Base-by-base conservation (phyloP, 2,797 vertebrate species). In the Steatocranus sp. region DNA sequence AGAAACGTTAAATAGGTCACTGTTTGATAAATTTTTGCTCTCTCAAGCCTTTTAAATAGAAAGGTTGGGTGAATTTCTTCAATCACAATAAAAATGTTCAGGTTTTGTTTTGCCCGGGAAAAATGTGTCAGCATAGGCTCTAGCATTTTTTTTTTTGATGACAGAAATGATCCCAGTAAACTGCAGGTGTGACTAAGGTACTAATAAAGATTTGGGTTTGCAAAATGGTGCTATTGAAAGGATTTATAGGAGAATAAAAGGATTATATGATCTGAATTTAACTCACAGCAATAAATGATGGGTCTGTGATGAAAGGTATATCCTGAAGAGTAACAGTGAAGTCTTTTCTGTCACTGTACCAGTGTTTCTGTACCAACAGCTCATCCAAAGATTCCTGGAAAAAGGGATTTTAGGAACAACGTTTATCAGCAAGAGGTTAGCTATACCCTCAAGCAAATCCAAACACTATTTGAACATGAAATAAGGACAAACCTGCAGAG, bases 251-350 rank as follows among this genome's bases (percentile, higher is more conserved):
- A 66, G 11, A 58, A 58, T 58, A 58, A 58, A 58, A 58, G 54
- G 1, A 58, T 58, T 8, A 7, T 18, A 58, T 32, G 54, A 18
- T 58, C 54, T 32, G 54, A 58, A 58, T 58, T 58, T 11, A 32
- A 58, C 54, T 58, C 54, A 58, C 54, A 58, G 58, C 8, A 12
- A 56, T 14, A 75, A 83, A 80, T 41, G 86, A 74, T 3, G n/a
- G 75, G 68, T 91, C 15, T 32, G 1, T 58, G 54, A 18, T 58
- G 54, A 58, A 58, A 58, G 27, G 54, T 58, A 6, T 8, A 5
- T 91, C 80, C 91, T 96, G 96, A 75, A 96, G 73, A 11, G 89
- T 70, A 20, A 94, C 95, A 2, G 84, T 81, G 85, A 96, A 96
- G 88, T 95, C 94, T 0, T 93, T 91, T 87, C 89, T 88, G 81